Evolutionary conservation across 2,797 vertebrate genomes (phyloP).

Genomic region (Leuciscus waleckii): DNA sequence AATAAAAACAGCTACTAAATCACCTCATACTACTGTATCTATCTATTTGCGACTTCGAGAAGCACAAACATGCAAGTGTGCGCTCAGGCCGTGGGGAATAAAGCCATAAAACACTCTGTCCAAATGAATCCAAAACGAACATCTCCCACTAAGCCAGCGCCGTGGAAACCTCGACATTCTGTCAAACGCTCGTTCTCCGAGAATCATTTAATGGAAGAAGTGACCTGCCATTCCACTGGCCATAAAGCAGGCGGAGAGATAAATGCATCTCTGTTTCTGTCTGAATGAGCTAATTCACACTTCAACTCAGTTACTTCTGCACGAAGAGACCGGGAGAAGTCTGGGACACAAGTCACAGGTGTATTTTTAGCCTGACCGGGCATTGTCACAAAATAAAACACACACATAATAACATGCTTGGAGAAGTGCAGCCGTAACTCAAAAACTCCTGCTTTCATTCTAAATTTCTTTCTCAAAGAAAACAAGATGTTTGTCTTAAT

Average conservation of each 20-base stretch:
- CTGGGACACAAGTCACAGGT: slow-evolving; percentile 74
- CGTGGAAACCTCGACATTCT: slow-evolving; percentile 65
- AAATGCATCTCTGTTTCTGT: slow-evolving; percentile 80
- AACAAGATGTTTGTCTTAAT: neutral
- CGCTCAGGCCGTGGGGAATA: neutral
- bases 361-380: slow-evolving; percentile 73
- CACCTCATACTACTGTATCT: neutral
- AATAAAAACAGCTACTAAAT: slow-evolving; percentile 12
- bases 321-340: slow-evolving; percentile 74
- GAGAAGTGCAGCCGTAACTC: neutral
- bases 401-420: neutral
- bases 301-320: slow-evolving; percentile 72
- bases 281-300: slow-evolving; percentile 82
- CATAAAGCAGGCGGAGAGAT: slow-evolving; percentile 73
- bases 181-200: slow-evolving; percentile 68
- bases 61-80: slow-evolving; percentile 28
- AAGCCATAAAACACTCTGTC: slow-evolving; percentile 11
- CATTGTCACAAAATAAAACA: slow-evolving; percentile 70
- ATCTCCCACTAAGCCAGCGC: slow-evolving; percentile 68
- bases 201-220: slow-evolving; percentile 77
- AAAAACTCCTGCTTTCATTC: slow-evolving; percentile 3
- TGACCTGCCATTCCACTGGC: slow-evolving; percentile 75
- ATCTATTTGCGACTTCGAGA: neutral
- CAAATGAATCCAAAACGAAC: slow-evolving; percentile 73
- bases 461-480: neutral